Conservation (phyloP, 2,113 vertebrate genomes). For the Myrmecobius fasciatus region DNA sequence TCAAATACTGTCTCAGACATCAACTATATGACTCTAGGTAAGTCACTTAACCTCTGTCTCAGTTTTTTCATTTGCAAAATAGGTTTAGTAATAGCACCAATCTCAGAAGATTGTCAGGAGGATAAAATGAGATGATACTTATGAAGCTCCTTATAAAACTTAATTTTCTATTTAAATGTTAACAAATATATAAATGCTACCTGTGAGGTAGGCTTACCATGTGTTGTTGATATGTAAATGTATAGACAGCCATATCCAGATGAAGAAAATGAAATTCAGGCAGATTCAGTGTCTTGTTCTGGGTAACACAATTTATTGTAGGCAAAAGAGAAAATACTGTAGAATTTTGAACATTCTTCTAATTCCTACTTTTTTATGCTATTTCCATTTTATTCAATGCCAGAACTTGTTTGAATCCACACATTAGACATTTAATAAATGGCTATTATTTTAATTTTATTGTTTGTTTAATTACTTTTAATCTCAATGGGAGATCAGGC, state of each 20-base stretch:
- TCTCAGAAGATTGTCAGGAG: background rate
- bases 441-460: background rate
- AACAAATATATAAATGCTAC: background rate
- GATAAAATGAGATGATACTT: background rate
- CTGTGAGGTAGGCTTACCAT: background rate
- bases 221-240: background rate
- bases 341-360: background rate
- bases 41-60: background rate
- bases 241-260: background rate
- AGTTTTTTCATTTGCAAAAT: background rate
- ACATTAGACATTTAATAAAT: background rate
- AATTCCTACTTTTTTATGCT: background rate
- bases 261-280: background rate
- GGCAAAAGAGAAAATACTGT: background rate
- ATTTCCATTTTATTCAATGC: background rate
- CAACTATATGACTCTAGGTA: background rate
- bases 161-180: background rate
- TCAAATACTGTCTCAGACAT: background rate
- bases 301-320: background rate
- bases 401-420: background rate
- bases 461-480: too few relatives aligned
- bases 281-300: background rate
- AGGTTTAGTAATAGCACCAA: background rate
- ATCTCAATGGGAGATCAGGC: background rate
- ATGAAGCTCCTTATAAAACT: background rate